A percentile compares a stretch with the other conserved stretches of the same genome.
Evolutionary conservation across 2,797 vertebrate species (phyloP).

Genomic region (Oryzias sinensis): DNA sequence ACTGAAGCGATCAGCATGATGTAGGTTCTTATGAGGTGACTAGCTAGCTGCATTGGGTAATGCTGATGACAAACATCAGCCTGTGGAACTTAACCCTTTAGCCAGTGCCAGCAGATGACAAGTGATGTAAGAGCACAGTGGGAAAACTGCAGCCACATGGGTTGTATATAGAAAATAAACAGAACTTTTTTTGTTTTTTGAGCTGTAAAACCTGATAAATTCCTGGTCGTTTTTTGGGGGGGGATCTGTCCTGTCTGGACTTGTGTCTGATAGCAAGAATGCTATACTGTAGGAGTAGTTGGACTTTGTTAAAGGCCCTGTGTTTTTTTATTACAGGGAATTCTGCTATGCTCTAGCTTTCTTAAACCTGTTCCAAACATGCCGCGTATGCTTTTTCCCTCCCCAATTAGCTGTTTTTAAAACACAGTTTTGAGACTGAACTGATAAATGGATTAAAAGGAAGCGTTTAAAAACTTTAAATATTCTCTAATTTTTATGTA

Average conservation of each 20-base stretch:
- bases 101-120: conserved; percentile 66
- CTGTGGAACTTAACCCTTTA: conserved; percentile 60
- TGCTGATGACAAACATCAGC: conserved; percentile 27
- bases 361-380: too few relatives aligned
- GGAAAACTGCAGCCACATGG: conserved; percentile 65
- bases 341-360: background rate
- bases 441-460: too few relatives aligned
- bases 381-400: too few relatives aligned
- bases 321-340: conserved; percentile 1
- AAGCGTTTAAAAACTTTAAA: too few relatives aligned
- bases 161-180: conserved; percentile 18
- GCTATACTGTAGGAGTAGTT: background rate
- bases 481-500: too few relatives aligned
- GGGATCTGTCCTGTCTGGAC: background rate
- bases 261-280: background rate
- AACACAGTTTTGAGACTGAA: too few relatives aligned
- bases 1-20: conserved; percentile 17
- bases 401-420: too few relatives aligned
- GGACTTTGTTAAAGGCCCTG: background rate
- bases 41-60: conserved; percentile 10
- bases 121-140: conserved; percentile 59
- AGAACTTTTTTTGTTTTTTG: background rate
- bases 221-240: background rate
- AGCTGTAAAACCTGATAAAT: background rate
- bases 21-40: conserved; percentile 39